Conservation (phyloP, 35 echinoderm and acorn worm species). For the Diadema setosum region DNA sequence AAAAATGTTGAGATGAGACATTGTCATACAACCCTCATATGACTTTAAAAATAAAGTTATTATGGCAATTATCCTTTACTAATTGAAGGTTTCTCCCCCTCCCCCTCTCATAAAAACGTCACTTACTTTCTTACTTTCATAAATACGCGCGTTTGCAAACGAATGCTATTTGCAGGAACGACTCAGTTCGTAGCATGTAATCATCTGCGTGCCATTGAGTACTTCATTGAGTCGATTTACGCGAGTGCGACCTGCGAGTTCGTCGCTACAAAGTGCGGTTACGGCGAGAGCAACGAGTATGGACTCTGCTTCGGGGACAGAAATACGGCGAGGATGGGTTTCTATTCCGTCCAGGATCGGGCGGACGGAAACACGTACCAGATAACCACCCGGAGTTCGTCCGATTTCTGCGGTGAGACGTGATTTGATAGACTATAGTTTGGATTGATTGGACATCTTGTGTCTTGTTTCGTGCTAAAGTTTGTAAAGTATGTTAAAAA, state of each 20-base stretch:
- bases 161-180: conserved; percentile 22
- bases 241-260: neutral
- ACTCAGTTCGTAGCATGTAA: conserved; percentile 69
- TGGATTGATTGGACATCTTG: too few relatives aligned
- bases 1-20: too few relatives aligned
- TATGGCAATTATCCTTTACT: too few relatives aligned
- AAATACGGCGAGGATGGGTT: neutral
- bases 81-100: too few relatives aligned
- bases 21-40: too few relatives aligned
- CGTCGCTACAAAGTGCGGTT: neutral
- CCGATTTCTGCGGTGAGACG: neutral
- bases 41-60: too few relatives aligned
- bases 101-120: too few relatives aligned
- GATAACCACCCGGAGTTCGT: neutral
- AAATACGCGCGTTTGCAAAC: neutral
- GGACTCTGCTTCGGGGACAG: neutral
- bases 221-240: conserved; percentile 46
- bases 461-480: too few relatives aligned
- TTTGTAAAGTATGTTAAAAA: too few relatives aligned
- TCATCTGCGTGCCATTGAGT: conserved; percentile 47
- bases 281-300: neutral
- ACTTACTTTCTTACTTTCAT: neutral
- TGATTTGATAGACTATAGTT: too few relatives aligned
- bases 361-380: neutral
- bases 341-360: neutral